Conservation (phyloP, 2,113 vertebrate genomes). For the Mungos mungo region DNA sequence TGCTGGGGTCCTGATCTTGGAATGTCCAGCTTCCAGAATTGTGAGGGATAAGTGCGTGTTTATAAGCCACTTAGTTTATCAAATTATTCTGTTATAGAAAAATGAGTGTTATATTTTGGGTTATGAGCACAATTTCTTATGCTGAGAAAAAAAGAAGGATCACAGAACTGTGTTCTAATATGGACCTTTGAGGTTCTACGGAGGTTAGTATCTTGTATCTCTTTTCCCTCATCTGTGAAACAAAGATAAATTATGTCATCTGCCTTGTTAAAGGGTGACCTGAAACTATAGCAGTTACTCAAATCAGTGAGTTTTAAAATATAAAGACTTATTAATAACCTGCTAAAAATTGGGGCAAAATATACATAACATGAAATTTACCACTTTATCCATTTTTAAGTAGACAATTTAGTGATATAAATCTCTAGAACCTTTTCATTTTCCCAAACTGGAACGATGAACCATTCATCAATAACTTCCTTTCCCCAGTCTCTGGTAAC, state of each 20-base stretch:
- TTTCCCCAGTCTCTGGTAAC: background rate
- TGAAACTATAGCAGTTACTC: background rate
- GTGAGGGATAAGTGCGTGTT: background rate
- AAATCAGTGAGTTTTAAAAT: slow-evolving; percentile 38
- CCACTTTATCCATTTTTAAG: background rate
- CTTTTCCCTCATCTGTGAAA: background rate
- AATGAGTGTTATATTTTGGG: background rate
- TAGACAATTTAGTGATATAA: background rate
- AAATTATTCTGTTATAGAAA: background rate
- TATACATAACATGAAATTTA: background rate
- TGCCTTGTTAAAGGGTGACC: background rate
- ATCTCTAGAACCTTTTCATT: background rate
- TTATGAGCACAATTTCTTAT: background rate
- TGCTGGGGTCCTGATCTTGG: background rate
- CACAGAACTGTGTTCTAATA: background rate
- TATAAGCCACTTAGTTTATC: background rate
- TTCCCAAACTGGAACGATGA: background rate
- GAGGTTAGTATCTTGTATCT: background rate
- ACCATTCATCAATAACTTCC: background rate
- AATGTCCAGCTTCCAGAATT: background rate
- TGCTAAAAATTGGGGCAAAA: slow-evolving; percentile 13
- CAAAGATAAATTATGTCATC: background rate
- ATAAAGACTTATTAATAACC: background rate
- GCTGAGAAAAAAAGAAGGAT: background rate
- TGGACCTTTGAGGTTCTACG: background rate